Evolutionary conservation across 2,888 invertebrate genomes (phyloP), one percentile per base, ranked within the genome.

Genomic region (Brachypterus glaber): DNA sequence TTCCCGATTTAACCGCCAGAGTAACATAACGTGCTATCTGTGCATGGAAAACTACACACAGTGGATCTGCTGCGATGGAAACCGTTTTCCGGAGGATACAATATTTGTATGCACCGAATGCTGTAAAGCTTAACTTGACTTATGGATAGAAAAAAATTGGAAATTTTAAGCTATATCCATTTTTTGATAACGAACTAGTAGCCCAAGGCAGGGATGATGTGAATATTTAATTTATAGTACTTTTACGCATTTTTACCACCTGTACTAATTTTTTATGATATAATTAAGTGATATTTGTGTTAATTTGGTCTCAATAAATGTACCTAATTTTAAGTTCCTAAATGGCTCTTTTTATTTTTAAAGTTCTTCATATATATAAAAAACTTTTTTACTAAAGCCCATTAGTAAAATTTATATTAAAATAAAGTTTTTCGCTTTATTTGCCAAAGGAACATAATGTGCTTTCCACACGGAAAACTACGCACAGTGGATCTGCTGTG

Each of bases 41-140:
- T 86, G 86, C 52, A 74, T 74, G 0, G 62, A 67, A 21, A 68
- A 67, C 44, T 62, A 70, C 16, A 79, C 79, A 44, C 74, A 74
- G 33, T 90, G 84, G 79, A 66, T 88, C 29, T 78, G 82, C 0
- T 68, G 68, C 1, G 72, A 77, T 2, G 79, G 79, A 49, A 63
- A 69, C 2, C 63, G 79, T 3, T 72, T 89, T 24, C 81, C 89
- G 1, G 78, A 83, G 54, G 79, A 83, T 60, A 82, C 82, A 1
- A 77, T 80, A 1, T 84, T 77, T 63, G 74, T 89, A 54, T 92
- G 92, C 59, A 76, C 83, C 2, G 66, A 64, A 0, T 92, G 92
- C 57, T 80, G 85, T 53, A 67, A 70, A 35, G 69, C 76, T 1
- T 86, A 82, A n/a, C n/a, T 53, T 74, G 87, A 57, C 92, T 87